phyloP scores from a whole-genome alignment of 2,888 invertebrate species.

The Nymphalis urticae region DNA sequence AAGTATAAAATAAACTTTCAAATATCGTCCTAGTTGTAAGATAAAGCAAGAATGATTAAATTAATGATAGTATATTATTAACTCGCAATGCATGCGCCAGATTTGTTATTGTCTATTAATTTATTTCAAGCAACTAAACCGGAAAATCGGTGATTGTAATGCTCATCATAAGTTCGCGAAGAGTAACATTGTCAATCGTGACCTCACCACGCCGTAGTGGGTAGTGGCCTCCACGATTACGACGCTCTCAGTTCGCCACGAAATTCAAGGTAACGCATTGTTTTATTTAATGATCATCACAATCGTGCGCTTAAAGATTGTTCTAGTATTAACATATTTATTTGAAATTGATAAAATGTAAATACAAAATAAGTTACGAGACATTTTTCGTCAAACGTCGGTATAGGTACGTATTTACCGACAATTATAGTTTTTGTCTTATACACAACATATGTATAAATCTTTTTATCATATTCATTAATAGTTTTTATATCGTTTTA shows the following conservation, averaged over 20 bases:
- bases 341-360: not conserved
- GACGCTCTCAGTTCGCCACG: not conserved
- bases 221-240: constrained; percentile 24
- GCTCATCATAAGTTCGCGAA: constrained; percentile 12
- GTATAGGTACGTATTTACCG: no score
- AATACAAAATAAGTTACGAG: no score
- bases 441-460: no score
- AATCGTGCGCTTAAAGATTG: not conserved
- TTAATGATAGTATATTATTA: no score
- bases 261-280: constrained; percentile 11
- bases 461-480: no score
- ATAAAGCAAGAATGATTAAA: no score
- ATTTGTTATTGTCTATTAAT: not conserved
- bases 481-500: no score
- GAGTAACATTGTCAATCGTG: constrained; percentile 30
- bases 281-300: not conserved
- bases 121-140: not conserved
- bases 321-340: not conserved
- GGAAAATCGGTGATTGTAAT: not conserved
- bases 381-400: no score
- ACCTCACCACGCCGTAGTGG: constrained; percentile 33
- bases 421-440: no score
- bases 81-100: no score
- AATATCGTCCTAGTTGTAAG: no score
- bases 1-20: no score